Percentiles rank a stretch among this genome's conserved stretches.
Evolutionary conservation across 2,113 vertebrate genomes (phyloP).

Genomic region (Chionis minor): DNA sequence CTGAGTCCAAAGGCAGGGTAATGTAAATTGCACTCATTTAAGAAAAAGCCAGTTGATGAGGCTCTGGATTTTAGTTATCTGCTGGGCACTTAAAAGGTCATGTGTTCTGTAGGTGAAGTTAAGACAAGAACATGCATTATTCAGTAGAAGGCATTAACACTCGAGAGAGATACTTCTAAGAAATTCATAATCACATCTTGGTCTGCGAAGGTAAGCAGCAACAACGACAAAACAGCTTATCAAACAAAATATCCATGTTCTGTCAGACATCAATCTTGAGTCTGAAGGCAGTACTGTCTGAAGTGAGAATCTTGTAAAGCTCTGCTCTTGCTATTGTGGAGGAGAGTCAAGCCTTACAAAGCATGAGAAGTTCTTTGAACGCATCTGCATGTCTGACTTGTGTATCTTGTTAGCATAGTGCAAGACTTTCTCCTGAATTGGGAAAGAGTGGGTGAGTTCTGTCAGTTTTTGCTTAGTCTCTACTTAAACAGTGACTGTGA

Average conservation of each 20-base stretch:
- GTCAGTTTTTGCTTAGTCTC: not conserved
- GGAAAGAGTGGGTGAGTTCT: not conserved
- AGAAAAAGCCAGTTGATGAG: not conserved
- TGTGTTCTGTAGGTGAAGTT: not conserved
- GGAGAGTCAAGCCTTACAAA: not conserved
- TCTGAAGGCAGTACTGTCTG: not conserved
- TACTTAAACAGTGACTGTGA: not conserved
- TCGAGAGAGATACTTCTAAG: not conserved
- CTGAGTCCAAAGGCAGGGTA: not conserved
- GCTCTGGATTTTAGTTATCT: not conserved
- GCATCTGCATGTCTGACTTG: not conserved
- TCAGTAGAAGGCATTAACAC: not conserved
- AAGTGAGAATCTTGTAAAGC: not conserved
- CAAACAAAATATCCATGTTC: not conserved
- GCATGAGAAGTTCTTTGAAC: not conserved
- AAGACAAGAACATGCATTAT: not conserved
- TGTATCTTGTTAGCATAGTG: not conserved
- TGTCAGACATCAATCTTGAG: not conserved
- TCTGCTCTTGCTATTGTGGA: not conserved
- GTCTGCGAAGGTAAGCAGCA: not conserved
- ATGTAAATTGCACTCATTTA: not conserved
- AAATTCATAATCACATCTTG: not conserved
- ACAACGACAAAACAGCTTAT: not conserved
- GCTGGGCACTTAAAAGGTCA: not conserved
- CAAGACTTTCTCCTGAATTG: not conserved